Percentiles rank a stretch among this genome's conserved stretches.
These are phyloP conservation scores for Scleropages formosus DNA, from an alignment of 2,797 vertebrate genomes.

Conservation along the genomic window DNA sequence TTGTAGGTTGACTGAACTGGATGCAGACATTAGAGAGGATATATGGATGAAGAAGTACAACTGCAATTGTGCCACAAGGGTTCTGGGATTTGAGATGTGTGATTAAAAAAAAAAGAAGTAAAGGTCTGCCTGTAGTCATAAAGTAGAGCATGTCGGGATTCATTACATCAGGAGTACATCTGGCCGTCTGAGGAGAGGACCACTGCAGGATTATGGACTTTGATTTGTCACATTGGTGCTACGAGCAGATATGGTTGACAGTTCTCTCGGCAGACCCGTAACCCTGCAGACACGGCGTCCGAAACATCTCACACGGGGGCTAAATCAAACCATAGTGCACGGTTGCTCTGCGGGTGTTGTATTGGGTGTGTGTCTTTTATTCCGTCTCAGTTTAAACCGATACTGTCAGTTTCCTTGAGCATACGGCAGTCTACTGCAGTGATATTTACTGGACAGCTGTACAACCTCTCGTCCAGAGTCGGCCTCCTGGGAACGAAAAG, in stretches of 20 bases:
- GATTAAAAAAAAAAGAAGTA: constrained; percentile 2
- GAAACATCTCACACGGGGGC: background rate
- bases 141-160: background rate
- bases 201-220: background rate
- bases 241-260: background rate
- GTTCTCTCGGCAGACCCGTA: background rate
- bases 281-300: background rate
- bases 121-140: background rate
- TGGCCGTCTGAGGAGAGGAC: background rate
- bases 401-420: constrained; percentile 12
- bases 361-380: background rate
- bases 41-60: background rate
- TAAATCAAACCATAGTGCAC: background rate
- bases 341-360: background rate
- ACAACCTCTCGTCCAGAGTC: background rate
- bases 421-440: background rate
- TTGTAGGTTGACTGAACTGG: background rate
- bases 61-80: background rate
- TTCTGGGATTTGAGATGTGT: background rate
- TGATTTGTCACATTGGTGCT: background rate
- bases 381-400: background rate
- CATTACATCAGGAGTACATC: background rate
- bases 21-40: background rate
- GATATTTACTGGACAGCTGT: background rate
- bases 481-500: background rate